phyloP scores from a whole-genome alignment of 64 coral and sea anemone genomes.

The Porites australiensis region DNA sequence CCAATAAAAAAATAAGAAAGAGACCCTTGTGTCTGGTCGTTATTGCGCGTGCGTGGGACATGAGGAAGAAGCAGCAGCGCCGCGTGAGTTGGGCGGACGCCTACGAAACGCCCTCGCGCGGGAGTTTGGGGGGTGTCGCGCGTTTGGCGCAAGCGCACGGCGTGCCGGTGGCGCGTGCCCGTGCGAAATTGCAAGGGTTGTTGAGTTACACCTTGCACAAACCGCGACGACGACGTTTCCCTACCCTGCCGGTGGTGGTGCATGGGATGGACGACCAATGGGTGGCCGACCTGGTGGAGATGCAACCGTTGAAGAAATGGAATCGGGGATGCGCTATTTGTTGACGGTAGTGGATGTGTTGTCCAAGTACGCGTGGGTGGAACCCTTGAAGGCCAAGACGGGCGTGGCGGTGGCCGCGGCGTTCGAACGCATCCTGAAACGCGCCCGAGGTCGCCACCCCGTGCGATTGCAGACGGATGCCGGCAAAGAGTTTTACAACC shows the following conservation, averaged over 20 bases:
- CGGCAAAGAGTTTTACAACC: slow-evolving; percentile 22
- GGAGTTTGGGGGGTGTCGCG: too few species aligned
- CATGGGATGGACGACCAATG: neutral
- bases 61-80: too few species aligned
- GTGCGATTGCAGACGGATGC: neutral
- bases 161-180: too few species aligned
- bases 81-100: too few species aligned
- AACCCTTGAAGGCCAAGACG: neutral
- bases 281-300: neutral
- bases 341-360: neutral
- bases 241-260: neutral
- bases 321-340: neutral
- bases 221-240: neutral
- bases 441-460: neutral
- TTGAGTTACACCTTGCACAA: neutral
- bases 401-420: neutral
- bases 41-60: too few species aligned
- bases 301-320: neutral
- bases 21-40: too few species aligned
- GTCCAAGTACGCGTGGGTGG: neutral
- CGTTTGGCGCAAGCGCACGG: too few species aligned
- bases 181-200: too few species aligned
- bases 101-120: too few species aligned
- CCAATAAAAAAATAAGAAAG: too few species aligned
- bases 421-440: neutral